Base-by-base conservation (phyloP, 2,797 vertebrate genomes). In the Aviceda leuphotes region DNA sequence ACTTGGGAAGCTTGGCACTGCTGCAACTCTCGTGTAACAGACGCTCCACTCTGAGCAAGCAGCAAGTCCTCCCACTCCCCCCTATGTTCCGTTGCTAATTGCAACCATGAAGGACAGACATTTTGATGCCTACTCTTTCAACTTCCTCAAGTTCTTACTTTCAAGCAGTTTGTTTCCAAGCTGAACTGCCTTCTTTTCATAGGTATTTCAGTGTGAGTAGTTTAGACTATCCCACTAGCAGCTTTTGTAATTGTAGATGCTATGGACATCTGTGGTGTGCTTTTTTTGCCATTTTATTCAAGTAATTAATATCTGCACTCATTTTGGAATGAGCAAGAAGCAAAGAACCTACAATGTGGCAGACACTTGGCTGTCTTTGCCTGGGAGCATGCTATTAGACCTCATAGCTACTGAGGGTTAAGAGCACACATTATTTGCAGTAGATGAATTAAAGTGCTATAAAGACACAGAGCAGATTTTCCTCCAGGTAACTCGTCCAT, bases 191-290 rank as follows among this genome's bases (percentile, higher is more conserved):
- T 97, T 96, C 35, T 96, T 95, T 92, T 65, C 49, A 17, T 20
- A 30, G 6, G 3, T 78, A 46, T 61, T 88, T 74, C 47, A 33
- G 14, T 43, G 31, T 44, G 62, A 96, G 83, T 82, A 93, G 35
- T 89, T 97, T 83, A 81, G 72, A 92, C 84, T 96, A 67, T 87
- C 46, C 67, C 30, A 47, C 84, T 95, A 94, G 78, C 82, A 96
- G 56, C 89, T 97, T 96, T 35, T 79, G 94, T 92, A 76, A 71
- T 77, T 91, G 66, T 58, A 70, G 62, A 39, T 80, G 49, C 68
- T 58, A 14, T 56, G 43, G 44, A 37, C 6, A 25, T 62, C 37
- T 4, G 3, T 5, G 6, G 18, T 37, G 24, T 39, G 6, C 2
- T 3, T 25, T 73, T 83, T 81, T 46, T 17, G 25, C 20, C 11